Base-by-base conservation (phyloP, 2,888 invertebrate genomes). In the Epinotia ramella region DNA sequence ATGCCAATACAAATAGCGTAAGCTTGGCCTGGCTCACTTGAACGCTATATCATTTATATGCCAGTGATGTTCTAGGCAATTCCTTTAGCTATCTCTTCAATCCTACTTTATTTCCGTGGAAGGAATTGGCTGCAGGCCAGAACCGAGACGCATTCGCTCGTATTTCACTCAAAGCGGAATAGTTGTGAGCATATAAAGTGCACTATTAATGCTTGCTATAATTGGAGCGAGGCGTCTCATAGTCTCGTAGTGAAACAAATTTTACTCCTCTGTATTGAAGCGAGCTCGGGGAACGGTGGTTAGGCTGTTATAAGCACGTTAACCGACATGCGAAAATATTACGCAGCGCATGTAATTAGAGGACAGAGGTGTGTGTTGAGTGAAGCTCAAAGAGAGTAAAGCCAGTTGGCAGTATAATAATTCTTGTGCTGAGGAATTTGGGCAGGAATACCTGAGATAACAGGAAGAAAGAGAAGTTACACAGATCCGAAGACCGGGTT, bases 91-190 rank as follows among this genome's bases (percentile, higher is more conserved):
- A 70, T 75, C 69, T 70, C 64, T 75, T 75, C 75, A 44, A 71
- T 66, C 66, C 65, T 40, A 60, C 53, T 74, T 74, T 74, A 70
- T 71, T 75, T 75, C 75, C 75, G 75, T 62, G 76, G 71, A 76
- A 67, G 71, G 75, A 79, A 72, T 88, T 92, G 92, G 92, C 91
- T 78, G 44, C 16, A 68, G 64, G 88, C 92, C 92, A 92, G 86
- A 46, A 77, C 77, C 78, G 85, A 85, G 84, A 85, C 86, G 84
- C 83, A 82, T 85, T 87, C 80, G 86, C 84, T 84, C 88, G 88
- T 91, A 90, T 88, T 89, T 91, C 90, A 90, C 89, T 91, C 88
- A 82, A 85, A 87, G 89, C 87, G 85, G 89, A 89, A 91, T 91
- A 89, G 87, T 86, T 87, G 79, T 79, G 82, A 83, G 83, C 81